Evolutionary conservation across 2,113 vertebrate genomes (phyloP), one percentile per base, ranked within the genome.

Genomic region (Fulica atra): DNA sequence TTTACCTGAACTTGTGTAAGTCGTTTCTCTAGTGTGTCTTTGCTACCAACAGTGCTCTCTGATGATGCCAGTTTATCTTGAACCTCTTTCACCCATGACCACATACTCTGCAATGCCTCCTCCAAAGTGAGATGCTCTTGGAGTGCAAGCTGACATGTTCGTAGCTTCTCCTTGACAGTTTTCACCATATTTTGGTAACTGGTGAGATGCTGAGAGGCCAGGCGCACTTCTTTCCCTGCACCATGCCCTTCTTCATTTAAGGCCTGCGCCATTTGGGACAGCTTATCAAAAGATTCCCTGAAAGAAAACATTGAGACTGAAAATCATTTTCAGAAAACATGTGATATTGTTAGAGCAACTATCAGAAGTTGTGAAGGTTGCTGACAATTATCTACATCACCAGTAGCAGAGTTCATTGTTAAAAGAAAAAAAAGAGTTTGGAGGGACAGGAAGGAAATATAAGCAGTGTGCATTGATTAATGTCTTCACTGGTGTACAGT

Each of bases 101-200:
- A 99, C 95, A 99, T 98, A 85, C 93, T 98, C 96, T 98, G 99
- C 40, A 99, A 97, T 16, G 98, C 98, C 57, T 99, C 99, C 92
- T 99, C 98, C 81, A 99, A 98, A 59, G 98, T 98, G 68, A 99
- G 99, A 59, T 99, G 99, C 91, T 99, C 99, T 96, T 99, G 99
- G 26, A 99, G 97, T 72, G 98, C 98, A 93, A 98, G 94, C 92
- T 99, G 99, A 84, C 98, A 98, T 71, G 96, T 89, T 53, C 97
- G 97, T n/a, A 99, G 97, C 36, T 94, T 98, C 70, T 98, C 98
- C 93, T 98, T 99, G 80, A 98, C 97, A 25, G 38, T 95, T 94
- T 98, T 98, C 54, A 99, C 97, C 65, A 99, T 93, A 46, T 97
- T 98, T 97, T 99, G 99, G 74, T 99, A 98, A 70, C 84, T 98